Evolutionary conservation across 2,797 vertebrate species (phyloP).

Genomic region (Catharus ustulatus): DNA sequence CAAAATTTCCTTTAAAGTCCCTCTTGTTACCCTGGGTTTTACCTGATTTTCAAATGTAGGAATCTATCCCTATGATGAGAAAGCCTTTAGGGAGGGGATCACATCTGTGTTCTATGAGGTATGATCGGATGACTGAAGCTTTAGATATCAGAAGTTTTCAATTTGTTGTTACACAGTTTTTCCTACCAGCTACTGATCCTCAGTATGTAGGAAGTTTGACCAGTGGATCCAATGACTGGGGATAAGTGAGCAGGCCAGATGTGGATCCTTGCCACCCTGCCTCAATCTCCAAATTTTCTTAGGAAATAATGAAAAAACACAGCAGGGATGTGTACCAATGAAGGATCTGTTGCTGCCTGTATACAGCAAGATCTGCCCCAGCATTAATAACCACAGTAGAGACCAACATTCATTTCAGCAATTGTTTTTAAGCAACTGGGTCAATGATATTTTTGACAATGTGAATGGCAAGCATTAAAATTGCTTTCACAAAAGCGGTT

Average conservation of each 20-base stretch:
- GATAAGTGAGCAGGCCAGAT: background rate
- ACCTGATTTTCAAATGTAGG: background rate
- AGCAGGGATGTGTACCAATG: background rate
- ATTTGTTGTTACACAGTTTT: background rate
- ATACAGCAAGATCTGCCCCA: background rate
- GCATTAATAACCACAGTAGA: background rate
- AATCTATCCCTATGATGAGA: background rate
- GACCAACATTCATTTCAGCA: constrained; percentile 6
- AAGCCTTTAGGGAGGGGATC: background rate
- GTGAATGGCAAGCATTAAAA: constrained; percentile 44
- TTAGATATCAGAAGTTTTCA: background rate
- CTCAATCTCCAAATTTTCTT: background rate
- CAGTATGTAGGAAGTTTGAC: background rate
- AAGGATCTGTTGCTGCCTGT: background rate
- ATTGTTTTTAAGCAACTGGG: constrained; percentile 44
- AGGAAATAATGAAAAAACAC: background rate
- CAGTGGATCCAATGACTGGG: background rate
- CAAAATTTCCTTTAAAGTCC: background rate
- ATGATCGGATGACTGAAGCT: background rate
- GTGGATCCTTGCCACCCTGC: background rate
- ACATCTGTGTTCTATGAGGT: background rate
- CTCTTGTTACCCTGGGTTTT: background rate
- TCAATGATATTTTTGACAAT: constrained; percentile 50
- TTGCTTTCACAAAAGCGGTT: constrained; percentile 56
- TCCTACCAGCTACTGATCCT: background rate